Percentiles rank a stretch among this genome's conserved stretches.
These are phyloP conservation scores for Callyntrura guangdongensis DNA, from an alignment of 2,888 invertebrate genomes.

Conservation along the genomic window DNA sequence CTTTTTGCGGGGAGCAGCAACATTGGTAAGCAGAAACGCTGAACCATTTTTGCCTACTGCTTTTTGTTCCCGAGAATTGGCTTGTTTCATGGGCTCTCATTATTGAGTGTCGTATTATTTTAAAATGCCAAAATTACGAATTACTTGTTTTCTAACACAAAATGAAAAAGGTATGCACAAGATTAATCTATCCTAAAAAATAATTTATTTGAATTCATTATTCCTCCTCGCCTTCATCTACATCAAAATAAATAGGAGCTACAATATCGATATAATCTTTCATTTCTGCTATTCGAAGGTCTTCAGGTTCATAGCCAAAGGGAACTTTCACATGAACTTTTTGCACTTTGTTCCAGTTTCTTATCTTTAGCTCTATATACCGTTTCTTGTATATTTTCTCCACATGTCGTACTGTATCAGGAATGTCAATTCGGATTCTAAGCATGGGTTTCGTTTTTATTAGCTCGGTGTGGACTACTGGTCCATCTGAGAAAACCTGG, in stretches of 20 bases:
- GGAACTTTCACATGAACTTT: conserved; percentile 74
- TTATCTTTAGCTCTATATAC: conserved; percentile 64
- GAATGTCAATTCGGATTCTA: conserved; percentile 45
- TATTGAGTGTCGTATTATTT: too few species aligned
- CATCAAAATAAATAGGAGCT: conserved; percentile 65
- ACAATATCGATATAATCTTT: conserved; percentile 51
- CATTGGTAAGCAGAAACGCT: too few species aligned
- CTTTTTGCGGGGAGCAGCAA: too few species aligned
- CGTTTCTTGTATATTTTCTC: conserved; percentile 40
- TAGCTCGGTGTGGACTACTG: conserved; percentile 57
- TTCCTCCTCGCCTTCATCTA: neutral
- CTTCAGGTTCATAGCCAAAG: conserved; percentile 65
- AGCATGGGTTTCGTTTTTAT: conserved; percentile 55
- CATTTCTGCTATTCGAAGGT: conserved; percentile 62
- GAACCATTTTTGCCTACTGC: too few species aligned
- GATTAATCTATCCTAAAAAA: neutral
- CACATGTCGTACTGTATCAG: conserved; percentile 15
- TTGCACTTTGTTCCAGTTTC: conserved; percentile 70
- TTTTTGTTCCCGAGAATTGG: too few species aligned
- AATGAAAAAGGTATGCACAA: too few species aligned
- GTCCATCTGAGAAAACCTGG: conserved; percentile 68
- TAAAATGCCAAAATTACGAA: too few species aligned
- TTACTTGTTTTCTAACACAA: too few species aligned
- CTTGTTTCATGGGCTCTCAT: too few species aligned
- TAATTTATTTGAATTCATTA: conserved; percentile 24